phyloP scores from a whole-genome alignment of 2,113 vertebrate species.

The Glareola pratincola region DNA sequence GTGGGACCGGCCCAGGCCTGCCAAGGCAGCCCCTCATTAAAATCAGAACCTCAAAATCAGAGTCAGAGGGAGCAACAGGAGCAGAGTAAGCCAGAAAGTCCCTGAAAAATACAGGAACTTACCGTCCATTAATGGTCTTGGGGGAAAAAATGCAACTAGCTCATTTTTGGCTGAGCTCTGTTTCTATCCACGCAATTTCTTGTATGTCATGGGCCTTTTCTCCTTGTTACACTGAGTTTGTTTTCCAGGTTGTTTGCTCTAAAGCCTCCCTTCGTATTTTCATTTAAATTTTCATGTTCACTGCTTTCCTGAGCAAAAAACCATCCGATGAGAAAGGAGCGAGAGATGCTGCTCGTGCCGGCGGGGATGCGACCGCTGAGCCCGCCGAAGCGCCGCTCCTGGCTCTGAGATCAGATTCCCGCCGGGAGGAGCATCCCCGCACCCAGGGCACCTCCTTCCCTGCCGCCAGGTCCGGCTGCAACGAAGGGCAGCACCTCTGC shows the following conservation, averaged over 20 bases:
- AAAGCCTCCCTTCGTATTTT: constrained; percentile 42
- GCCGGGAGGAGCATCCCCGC: background rate
- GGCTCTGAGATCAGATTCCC: background rate
- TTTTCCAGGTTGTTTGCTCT: constrained; percentile 48
- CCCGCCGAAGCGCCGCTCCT: background rate
- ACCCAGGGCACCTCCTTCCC: background rate
- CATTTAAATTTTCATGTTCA: constrained; percentile 51
- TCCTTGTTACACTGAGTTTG: constrained; percentile 40
- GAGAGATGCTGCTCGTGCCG: background rate
- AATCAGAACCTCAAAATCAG: background rate
- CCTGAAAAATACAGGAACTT: background rate
- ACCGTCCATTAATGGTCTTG: background rate
- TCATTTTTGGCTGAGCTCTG: constrained; percentile 4
- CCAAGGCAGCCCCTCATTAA: background rate
- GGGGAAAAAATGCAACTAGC: background rate
- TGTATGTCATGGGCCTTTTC: background rate
- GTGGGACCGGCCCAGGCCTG: too few relatives aligned
- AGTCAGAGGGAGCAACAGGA: background rate
- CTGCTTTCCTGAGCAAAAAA: background rate
- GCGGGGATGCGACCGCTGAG: accelerated
- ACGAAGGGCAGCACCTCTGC: background rate
- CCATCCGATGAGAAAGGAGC: accelerated
- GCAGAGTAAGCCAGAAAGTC: background rate
- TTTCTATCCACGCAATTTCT: constrained; percentile 9
- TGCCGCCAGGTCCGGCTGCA: background rate